Evolutionary conservation across 2,113 vertebrate genomes (phyloP).

Genomic region (Himantopus leucocephalus): DNA sequence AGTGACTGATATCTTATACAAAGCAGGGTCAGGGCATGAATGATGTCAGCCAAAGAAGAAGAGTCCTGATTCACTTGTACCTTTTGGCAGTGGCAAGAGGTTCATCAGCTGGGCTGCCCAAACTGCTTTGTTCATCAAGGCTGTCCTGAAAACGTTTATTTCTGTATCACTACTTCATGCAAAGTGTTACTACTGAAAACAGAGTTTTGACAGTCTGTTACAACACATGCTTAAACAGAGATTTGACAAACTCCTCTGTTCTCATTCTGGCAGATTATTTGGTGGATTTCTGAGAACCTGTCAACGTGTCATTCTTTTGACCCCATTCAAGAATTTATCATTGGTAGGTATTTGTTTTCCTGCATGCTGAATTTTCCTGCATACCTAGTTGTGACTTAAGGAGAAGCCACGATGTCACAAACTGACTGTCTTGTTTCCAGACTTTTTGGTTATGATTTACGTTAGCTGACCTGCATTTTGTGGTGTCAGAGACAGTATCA

Average conservation of each 20-base stretch:
- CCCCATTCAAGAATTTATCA: slow-evolving; percentile 92
- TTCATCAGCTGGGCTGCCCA: not conserved
- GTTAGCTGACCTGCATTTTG: not conserved
- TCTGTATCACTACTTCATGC: not conserved
- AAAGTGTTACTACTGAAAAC: not conserved
- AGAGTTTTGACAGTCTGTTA: not conserved
- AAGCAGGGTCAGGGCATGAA: not conserved
- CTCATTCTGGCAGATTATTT: slow-evolving; percentile 80
- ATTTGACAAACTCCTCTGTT: not conserved
- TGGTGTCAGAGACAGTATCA: not conserved
- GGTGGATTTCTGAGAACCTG: slow-evolving; percentile 87
- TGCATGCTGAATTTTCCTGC: not conserved
- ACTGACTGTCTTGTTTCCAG: not conserved
- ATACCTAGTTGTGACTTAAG: not conserved
- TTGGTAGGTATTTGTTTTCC: slow-evolving; percentile 79
- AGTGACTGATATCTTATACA: not conserved
- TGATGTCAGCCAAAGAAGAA: not conserved
- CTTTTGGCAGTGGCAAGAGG: not conserved
- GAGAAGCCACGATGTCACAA: not conserved
- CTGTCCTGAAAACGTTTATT: not conserved
- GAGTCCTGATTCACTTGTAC: not conserved
- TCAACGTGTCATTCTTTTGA: slow-evolving; percentile 84
- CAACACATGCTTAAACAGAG: not conserved
- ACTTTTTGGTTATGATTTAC: not conserved
- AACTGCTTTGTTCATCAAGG: not conserved